Conservation (phyloP, 1,140 invertebrate species). For the Drosophila virilis region DNA sequence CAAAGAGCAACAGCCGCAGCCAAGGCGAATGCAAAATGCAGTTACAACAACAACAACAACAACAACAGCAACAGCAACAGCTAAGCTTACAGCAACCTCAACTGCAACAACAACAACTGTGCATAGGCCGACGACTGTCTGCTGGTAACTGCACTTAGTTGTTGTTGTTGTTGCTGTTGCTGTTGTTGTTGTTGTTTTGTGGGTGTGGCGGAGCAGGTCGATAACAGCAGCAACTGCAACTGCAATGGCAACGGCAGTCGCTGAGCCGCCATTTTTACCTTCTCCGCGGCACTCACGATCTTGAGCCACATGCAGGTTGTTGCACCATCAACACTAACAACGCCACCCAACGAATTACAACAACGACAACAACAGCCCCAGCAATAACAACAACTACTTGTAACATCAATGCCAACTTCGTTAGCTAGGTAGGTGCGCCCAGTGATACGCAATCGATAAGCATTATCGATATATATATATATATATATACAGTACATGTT, state of each 20-base stretch:
- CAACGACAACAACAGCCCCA: conserved; percentile 1
- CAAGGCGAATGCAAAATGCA: conserved; percentile 78
- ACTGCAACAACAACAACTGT: conserved; percentile 10
- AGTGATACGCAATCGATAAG: conserved; percentile 20
- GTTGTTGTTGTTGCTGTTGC: background rate
- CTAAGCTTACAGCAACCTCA: conserved; percentile 22
- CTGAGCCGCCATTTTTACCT: conserved; percentile 49
- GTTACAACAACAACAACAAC: conserved; percentile 52
- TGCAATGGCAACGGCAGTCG: conserved; percentile 33
- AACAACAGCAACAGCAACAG: conserved; percentile 19
- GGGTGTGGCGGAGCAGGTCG: conserved; percentile 50
- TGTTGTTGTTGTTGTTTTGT: conserved; percentile 37
- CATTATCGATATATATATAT: conserved; percentile 10
- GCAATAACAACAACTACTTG: conserved; percentile 20
- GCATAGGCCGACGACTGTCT: conserved; percentile 7
- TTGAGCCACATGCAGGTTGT: conserved; percentile 83
- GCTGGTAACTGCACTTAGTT: background rate
- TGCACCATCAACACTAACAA: conserved; percentile 57
- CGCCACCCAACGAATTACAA: conserved; percentile 36
- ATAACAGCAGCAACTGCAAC: conserved; percentile 32
- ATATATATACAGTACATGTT: conserved; percentile 3
- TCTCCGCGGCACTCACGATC: conserved; percentile 59
- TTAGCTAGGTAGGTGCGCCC: background rate
- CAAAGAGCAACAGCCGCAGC: conserved; percentile 80
- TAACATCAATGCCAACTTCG: conserved; percentile 42